Base-by-base conservation (phyloP, 2,888 invertebrate species). In the Agrotis exclamationis region DNA sequence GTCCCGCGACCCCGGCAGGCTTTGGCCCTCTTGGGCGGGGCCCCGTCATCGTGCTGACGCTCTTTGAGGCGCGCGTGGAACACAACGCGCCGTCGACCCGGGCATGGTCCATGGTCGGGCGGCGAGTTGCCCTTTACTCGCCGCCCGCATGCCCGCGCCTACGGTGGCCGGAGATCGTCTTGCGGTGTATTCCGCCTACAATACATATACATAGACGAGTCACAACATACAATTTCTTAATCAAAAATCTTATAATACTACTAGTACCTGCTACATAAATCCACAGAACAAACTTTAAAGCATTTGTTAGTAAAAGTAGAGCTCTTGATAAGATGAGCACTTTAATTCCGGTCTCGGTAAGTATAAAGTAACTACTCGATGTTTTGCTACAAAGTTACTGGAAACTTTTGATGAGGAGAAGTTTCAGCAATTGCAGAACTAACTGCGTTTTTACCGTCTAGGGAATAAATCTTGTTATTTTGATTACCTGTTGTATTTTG, bases 351-450 rank as follows among this genome's bases (percentile, higher is more conserved):
- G n/a, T 57, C 57, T 58, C 22, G 44, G 48, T 71, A 71, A 63
- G 39, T 72, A 45, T 44, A 71, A 71, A 63, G 51, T 72, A 50
- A 57, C 57, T 22, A 53, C 60, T 58, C 13, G 11, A 24, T 62
- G 45, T 72, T 65, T 48, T 58, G 64, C 64, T 50, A 9, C 51
- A 28, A 58, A 78, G 65, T 54, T 63, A n/a, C 51, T 33, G 6
- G 13, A 0, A 78, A 78, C 51, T 78, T 76, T 78, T 78, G 50
- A 76, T 63, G 62, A 72, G 53, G 53, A 16, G 33, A 64, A 74
- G 50, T 70, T 77, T 47, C 9, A 33, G 50, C 9, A 39, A 76
- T 18, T 6, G 33, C 47, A 39, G 45, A 39, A 50, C 9, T 60
- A 16, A 54, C 56, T 51, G 18, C 0, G 20, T 24, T 64, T 76